Base-by-base conservation (phyloP, 2,797 vertebrate genomes). In the Perodicticus potto region DNA sequence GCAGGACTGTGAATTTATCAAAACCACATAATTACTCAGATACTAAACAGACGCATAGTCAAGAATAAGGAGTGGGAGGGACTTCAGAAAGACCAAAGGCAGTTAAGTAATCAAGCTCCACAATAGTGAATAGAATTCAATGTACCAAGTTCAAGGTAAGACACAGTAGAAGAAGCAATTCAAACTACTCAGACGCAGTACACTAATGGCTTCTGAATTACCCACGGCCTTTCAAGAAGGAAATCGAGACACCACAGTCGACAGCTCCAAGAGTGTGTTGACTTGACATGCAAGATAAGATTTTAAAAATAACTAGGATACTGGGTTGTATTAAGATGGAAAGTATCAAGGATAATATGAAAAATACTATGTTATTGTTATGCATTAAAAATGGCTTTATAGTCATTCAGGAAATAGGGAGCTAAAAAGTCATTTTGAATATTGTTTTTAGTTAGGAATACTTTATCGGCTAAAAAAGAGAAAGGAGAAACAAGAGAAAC, bases 141-240 rank as follows among this genome's bases (percentile, higher is more conserved):
- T 23, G 17, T 73, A 73, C 43, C 81, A 82, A 65, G 95, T 94
- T 97, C 96, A 93, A 97, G 96, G 94, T 95, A 87, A 98, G 81
- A 78, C 34, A 34, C 32, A 32, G 69, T 37, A 25, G 87, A 97
- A 95, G 96, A 92, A 96, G 96, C 95, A 95, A 97, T 96, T 96
- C 96, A 97, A 84, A 96, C 82, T 94, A 97, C 94, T 97, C 95
- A 69, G 82, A 92, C 89, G 53, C 80, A 34, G 95, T 32, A 89
- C 96, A 96, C 93, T 97, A 97, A 97, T 97, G 97, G 97, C 77
- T 96, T 96, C 94, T 96, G 96, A 98, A 98, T 97, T 97, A 94
- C 95, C 74, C 83, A 93, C 25, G 89, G 96, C 96, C 97, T 97
- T 92, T 97, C 92, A 97, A 94, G 94, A 96, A 91, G 87, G 93